Evolutionary conservation across 2,113 vertebrate species (phyloP), one percentile per base, ranked within the genome.

Genomic region (Trematomus loennbergii): DNA sequence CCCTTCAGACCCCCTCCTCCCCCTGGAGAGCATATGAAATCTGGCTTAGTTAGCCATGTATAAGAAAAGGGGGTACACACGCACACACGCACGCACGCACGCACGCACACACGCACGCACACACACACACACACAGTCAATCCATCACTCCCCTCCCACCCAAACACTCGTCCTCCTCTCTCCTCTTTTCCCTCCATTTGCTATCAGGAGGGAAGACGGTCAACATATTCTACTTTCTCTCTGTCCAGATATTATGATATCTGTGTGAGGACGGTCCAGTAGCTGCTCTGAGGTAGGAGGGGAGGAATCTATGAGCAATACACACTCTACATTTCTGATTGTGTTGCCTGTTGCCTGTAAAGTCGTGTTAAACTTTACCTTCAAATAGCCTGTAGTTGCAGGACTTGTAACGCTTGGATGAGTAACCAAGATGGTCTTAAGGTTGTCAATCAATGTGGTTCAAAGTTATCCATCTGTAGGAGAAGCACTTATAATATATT

Each of bases 281-380:
- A 72, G 48, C 84, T 49, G 74, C 77, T 45, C 78, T 62, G 81
- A 84, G 78, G 86, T 88, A 82, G 53, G 78, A 70, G 33, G 25
- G 71, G 22, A 43, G 22, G 17, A 1, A 45, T 58, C 33, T 54
- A 0, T 50, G 33, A 6, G 9, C 46, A 48, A 36, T 36, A n/a
- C 46, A 64, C 49, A 7, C 17, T n/a, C n/a, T n/a, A n/a, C 1
- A 52, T 36, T 66, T 29, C 17, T n/a, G 25, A 12, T 25, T 53
- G 17, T 1, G 48, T 74, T 61, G 40, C 33, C 22, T 48, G 9
- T 12, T 46, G 17, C 9, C 69, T 67, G 13, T 36, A 11, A 25
- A 55, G 55, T 15, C 36, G 49, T 29, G 53, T 49, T 3, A 33
- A 0, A 15, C 36, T 6, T 36, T 36, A 5, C 36, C 36, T 36